Evolutionary conservation across 2,797 vertebrate genomes (phyloP).

Genomic region (Gallinago nigripennis): DNA sequence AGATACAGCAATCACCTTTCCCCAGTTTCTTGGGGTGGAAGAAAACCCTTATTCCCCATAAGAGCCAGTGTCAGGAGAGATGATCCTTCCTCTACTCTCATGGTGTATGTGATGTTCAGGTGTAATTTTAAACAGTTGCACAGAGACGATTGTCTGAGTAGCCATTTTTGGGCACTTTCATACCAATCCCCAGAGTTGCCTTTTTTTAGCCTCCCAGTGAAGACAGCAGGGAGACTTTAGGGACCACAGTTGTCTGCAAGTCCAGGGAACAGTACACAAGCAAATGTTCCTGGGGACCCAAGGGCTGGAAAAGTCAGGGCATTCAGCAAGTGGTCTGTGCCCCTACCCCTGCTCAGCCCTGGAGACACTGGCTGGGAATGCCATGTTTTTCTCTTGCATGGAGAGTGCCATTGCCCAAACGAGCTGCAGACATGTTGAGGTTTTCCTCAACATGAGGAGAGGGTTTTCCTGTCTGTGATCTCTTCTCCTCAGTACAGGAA

Average conservation of each 20-base stretch:
- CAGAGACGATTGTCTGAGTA: neutral
- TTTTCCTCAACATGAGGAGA: neutral
- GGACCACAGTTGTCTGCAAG: neutral
- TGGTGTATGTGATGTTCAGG: neutral
- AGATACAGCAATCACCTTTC: neutral
- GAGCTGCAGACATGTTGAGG: rapidly evolving
- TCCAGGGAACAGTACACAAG: neutral
- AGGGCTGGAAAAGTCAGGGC: neutral
- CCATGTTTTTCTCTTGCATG: neutral
- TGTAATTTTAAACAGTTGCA: neutral
- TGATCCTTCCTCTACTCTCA: neutral
- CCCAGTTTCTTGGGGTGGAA: neutral
- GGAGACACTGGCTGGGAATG: neutral
- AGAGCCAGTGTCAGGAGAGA: neutral
- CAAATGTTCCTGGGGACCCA: neutral
- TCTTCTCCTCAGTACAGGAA: neutral
- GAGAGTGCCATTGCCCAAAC: neutral
- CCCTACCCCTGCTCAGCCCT: neutral
- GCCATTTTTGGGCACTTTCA: neutral
- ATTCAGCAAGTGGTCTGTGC: neutral
- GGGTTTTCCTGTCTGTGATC: neutral
- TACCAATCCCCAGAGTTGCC: rapidly evolving
- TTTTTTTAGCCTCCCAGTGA: neutral
- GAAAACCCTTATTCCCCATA: neutral
- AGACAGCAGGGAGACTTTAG: neutral